Conservation (phyloP, 2,113 vertebrate genomes). For the Phodopus roborovskii region DNA sequence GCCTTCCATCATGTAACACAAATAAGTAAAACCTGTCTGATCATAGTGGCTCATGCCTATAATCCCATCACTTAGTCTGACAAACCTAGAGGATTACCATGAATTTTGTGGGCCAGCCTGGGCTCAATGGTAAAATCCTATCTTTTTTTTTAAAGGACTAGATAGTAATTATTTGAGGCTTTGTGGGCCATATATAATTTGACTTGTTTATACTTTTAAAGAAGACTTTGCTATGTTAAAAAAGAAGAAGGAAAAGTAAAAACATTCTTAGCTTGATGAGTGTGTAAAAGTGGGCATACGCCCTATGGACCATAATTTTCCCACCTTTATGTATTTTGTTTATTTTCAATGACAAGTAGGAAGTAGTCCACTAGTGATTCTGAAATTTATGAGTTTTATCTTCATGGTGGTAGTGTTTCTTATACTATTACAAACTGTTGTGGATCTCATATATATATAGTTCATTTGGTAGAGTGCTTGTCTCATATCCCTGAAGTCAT, state of each 20-base stretch:
- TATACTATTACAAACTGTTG: not conserved
- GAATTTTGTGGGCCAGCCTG: not conserved
- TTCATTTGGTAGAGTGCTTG: not conserved
- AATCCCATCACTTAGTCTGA: not conserved
- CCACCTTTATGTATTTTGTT: not conserved
- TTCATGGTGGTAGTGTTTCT: not conserved
- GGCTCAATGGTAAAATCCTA: not conserved
- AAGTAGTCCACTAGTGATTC: not conserved
- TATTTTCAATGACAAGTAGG: not conserved
- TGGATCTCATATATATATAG: not conserved
- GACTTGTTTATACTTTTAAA: slow-evolving; percentile 19
- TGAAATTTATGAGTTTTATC: not conserved
- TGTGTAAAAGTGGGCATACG: not conserved
- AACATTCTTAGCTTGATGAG: not conserved
- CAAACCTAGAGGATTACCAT: not conserved
- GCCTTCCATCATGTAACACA: not conserved
- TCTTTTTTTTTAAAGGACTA: not conserved
- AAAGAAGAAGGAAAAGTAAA: not conserved
- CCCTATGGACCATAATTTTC: not conserved
- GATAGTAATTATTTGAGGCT: not conserved
- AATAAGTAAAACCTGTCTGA: not conserved
- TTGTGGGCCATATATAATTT: not conserved
- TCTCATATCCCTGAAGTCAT: not conserved
- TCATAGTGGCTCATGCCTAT: no score
- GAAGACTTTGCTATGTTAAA: not conserved